A percentile compares a stretch with the other conserved stretches of the same genome.
Conservation (phyloP, 23 tunicate genomes). For the Ascidia mentula region DNA sequence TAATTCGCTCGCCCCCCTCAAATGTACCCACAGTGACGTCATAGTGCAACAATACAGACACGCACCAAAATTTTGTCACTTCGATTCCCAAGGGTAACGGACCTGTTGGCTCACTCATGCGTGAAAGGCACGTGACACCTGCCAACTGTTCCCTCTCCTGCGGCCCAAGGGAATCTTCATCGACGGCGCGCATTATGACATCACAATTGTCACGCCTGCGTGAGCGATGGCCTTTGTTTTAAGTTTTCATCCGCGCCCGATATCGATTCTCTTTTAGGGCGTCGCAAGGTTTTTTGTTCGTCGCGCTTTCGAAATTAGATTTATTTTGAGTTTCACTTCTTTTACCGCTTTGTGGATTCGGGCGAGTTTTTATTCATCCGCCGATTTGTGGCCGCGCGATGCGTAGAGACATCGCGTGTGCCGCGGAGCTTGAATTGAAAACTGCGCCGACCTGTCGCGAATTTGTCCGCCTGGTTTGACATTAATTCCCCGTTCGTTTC, state of each 20-base stretch:
- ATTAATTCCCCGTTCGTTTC: too few relatives aligned
- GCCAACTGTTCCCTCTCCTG: background rate
- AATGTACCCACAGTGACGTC: background rate
- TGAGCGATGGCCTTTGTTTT: background rate
- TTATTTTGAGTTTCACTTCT: background rate
- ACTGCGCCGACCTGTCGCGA: too few relatives aligned
- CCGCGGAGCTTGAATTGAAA: background rate
- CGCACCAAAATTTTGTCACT: background rate
- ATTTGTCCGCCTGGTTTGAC: too few relatives aligned
- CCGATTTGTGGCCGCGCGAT: background rate
- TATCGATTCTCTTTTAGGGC: background rate
- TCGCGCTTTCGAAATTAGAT: background rate
- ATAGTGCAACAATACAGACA: background rate
- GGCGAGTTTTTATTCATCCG: background rate
- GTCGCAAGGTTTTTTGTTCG: too few relatives aligned
- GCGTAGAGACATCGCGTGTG: background rate
- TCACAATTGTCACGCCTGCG: background rate
- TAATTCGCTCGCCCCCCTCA: conserved; percentile 20
- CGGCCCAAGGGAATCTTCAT: background rate
- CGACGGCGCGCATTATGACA: conserved; percentile 12
- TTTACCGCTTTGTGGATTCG: background rate
- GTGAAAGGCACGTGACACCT: conserved; percentile 52
- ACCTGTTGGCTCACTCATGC: conserved; percentile 48
- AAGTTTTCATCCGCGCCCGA: background rate
- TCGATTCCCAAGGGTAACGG: conserved; percentile 30